These are phyloP conservation scores for Megaleporinus macrocephalus DNA, from an alignment of 2,113 vertebrate species.

Conservation along the genomic window DNA sequence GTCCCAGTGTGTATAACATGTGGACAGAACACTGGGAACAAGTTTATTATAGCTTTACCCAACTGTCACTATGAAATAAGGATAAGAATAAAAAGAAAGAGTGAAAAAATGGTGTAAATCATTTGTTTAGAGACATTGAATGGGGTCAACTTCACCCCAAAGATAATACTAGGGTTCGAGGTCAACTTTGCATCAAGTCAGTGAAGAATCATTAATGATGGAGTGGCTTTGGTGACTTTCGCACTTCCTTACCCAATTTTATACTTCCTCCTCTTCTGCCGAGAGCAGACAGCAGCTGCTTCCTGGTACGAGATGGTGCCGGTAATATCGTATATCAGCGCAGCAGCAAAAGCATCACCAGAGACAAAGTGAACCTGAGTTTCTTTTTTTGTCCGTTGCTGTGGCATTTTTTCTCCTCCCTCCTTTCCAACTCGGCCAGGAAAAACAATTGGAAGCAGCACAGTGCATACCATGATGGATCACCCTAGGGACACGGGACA, in stretches of 20 bases:
- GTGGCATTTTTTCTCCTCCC: background rate
- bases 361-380: conserved; percentile 62
- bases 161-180: background rate
- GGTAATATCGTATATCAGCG: conserved; percentile 53
- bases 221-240: background rate
- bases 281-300: background rate
- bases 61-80: too few relatives aligned
- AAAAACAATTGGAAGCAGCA: conserved; percentile 73
- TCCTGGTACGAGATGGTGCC: conserved; percentile 21
- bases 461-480: conserved; percentile 69
- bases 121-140: background rate
- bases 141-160: background rate
- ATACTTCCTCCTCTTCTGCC: background rate
- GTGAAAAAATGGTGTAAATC: too few relatives aligned
- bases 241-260: background rate
- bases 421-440: conserved; percentile 56
- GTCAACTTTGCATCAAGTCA: too few relatives aligned
- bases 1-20: too few relatives aligned
- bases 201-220: background rate
- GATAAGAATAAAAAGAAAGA: too few relatives aligned
- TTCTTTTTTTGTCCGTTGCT: conserved; percentile 45
- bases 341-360: conserved; percentile 29
- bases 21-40: too few relatives aligned
- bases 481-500: conserved; percentile 56
- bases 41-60: too few relatives aligned